Evolutionary conservation across 2,797 vertebrate species (phyloP).

Genomic region (Pangasius larnaudii): DNA sequence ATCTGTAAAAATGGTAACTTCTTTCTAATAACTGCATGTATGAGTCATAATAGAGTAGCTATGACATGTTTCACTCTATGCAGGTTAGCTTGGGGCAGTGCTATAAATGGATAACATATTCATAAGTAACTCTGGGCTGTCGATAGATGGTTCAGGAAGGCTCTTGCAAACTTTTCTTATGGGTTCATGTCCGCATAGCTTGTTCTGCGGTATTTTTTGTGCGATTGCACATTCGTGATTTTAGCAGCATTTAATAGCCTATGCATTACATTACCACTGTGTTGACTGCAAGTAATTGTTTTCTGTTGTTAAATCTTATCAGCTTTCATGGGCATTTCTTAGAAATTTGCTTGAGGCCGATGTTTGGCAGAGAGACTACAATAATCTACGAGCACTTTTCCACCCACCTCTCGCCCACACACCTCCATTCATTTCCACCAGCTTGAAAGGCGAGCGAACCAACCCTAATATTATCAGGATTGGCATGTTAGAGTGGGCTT

Average conservation of each 20-base stretch:
- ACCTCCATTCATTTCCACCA: conserved; percentile 41
- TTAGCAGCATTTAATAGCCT: not conserved
- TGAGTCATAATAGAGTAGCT: conserved; percentile 7
- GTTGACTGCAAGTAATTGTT: conserved; percentile 20
- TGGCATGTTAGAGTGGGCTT: conserved; percentile 41
- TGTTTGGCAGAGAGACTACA: conserved; percentile 9
- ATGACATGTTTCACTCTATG: not conserved
- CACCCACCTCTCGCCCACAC: conserved; percentile 22
- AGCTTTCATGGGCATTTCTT: not conserved
- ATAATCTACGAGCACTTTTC: conserved; percentile 29
- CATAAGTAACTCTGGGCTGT: not conserved
- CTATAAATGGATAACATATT: conserved; percentile 19
- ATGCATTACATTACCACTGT: not conserved
- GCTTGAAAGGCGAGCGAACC: conserved; percentile 58
- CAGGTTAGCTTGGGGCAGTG: conserved; percentile 6
- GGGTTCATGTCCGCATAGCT: not conserved
- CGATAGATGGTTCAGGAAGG: not conserved
- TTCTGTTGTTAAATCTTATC: conserved; percentile 10
- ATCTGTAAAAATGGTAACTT: not conserved
- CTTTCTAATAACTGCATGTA: not conserved
- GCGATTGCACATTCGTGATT: not conserved
- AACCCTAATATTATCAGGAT: conserved; percentile 47
- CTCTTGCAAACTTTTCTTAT: not conserved
- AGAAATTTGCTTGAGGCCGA: not conserved
- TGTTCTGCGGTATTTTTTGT: not conserved